These are phyloP conservation scores for Oscheius myriophilus DNA, from an alignment of 2,888 invertebrate species.

Conservation along the genomic window DNA sequence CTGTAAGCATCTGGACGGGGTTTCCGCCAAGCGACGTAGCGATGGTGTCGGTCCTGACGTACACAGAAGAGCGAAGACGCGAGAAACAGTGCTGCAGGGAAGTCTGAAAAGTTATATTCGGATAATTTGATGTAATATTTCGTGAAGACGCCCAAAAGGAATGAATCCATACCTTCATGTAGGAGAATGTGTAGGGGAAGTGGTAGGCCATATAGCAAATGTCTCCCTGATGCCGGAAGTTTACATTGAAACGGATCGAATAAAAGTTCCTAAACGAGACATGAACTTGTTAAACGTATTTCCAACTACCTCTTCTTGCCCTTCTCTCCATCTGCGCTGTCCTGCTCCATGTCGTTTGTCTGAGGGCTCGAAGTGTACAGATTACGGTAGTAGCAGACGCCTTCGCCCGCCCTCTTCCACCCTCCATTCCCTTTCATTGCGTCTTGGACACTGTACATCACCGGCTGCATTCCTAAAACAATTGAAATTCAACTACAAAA, in stretches of 20 bases:
- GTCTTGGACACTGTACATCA: constrained; percentile 84
- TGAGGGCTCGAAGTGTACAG: constrained; percentile 60
- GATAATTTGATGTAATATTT: no score
- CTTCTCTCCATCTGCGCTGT: constrained; percentile 43
- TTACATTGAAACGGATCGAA: constrained; percentile 83
- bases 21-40: constrained; percentile 51
- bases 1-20: constrained; percentile 79
- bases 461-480: constrained; percentile 82
- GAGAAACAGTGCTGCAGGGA: constrained; percentile 36
- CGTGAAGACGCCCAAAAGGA: no score
- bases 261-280: constrained; percentile 74
- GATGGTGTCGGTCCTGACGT: constrained; percentile 47
- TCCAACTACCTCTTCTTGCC: constrained; percentile 34
- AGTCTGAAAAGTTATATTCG: constrained; percentile 27
- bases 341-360: constrained; percentile 29
- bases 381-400: constrained; percentile 86
- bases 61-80: constrained; percentile 31
- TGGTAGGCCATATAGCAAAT: constrained; percentile 87
- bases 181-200: constrained; percentile 85
- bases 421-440: constrained; percentile 75
- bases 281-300: neutral
- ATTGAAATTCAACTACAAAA: neutral
- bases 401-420: constrained; percentile 81
- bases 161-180: constrained; percentile 77
- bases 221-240: constrained; percentile 81